Evolutionary conservation across 2,113 vertebrate species (phyloP).

Genomic region (Coregonus clupeaformis): DNA sequence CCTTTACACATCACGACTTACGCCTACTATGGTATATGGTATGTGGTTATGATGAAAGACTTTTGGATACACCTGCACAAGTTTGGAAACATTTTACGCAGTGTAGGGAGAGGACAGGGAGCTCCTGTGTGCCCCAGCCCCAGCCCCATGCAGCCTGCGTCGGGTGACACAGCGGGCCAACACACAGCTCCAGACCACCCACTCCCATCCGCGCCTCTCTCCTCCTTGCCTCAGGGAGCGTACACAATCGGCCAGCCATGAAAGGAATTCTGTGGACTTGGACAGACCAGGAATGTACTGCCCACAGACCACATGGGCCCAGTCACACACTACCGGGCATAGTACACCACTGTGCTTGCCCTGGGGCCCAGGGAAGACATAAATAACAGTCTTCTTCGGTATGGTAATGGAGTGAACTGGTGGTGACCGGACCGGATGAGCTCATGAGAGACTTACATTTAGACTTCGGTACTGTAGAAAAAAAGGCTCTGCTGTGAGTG

Average conservation of each 20-base stretch:
- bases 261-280: conserved; percentile 41
- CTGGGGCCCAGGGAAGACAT: background rate
- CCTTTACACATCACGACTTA: too few relatives aligned
- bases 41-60: too few relatives aligned
- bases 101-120: background rate
- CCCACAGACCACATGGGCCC: conserved; percentile 25
- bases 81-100: too few relatives aligned
- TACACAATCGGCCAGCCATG: conserved; percentile 34
- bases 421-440: conserved; percentile 41
- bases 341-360: background rate
- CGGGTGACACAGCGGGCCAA: background rate
- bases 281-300: background rate
- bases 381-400: background rate
- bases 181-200: background rate
- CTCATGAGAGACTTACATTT: conserved; percentile 46
- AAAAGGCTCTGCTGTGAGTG: background rate
- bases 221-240: conserved; percentile 23
- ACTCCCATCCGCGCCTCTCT: background rate
- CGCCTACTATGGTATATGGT: too few relatives aligned
- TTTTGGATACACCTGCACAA: too few relatives aligned
- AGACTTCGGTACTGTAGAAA: conserved; percentile 6
- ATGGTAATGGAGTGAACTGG: conserved; percentile 45
- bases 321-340: background rate
- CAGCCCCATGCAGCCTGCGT: too few relatives aligned
- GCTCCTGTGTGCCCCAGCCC: too few relatives aligned